Base-by-base conservation (phyloP, 1,140 invertebrate genomes). In the Pogonus chalceus region DNA sequence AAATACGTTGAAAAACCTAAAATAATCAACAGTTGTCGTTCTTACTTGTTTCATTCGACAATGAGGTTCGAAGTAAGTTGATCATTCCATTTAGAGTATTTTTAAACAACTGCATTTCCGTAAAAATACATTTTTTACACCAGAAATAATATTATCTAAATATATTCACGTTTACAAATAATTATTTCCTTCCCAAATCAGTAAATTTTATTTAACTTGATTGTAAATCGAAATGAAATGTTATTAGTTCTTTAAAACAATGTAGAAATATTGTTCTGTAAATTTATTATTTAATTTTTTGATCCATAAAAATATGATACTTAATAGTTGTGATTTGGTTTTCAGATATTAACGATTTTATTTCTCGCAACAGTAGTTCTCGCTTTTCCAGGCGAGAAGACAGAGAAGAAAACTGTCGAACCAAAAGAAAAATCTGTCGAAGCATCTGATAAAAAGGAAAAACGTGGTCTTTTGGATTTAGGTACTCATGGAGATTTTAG, bases 391-490 rank as follows among this genome's bases (percentile, higher is more conserved):
- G 2, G 46, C 21, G 49, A 59, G 9, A 55, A 51, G 46, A 56
- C 53, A 48, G 59, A 63, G 50, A 62, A 64, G 52, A 60, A 49
- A 4, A 61, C 59, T 12, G 49, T 57, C 1, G 60, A 65, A 56
- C 56, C 58, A 51, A 26, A 53, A 4, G 56, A 57, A 60, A 23
- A 63, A 35, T 52, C 49, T 0, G 66, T 58, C 14, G 39, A 24
- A 20, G 43, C 51, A 1, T 59, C 60, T 0, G 67, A 67, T 31
- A 68, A 69, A 55, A 61, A 69, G 35, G 62, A 64, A 7, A 71
- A 70, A 58, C 62, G 72, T 24, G 70, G 69, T 12, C 58, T 69
- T 14, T 59, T 65, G 18, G 64, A 63, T 51, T 52, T 67, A 0
- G 66, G 67, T 3, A 65, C 65, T 54, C 66, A 65, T 23, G 60